A percentile compares a stretch with the other conserved stretches of the same genome.
Conservation (phyloP, 2,888 invertebrate species). For the Serrognathus titanus region DNA sequence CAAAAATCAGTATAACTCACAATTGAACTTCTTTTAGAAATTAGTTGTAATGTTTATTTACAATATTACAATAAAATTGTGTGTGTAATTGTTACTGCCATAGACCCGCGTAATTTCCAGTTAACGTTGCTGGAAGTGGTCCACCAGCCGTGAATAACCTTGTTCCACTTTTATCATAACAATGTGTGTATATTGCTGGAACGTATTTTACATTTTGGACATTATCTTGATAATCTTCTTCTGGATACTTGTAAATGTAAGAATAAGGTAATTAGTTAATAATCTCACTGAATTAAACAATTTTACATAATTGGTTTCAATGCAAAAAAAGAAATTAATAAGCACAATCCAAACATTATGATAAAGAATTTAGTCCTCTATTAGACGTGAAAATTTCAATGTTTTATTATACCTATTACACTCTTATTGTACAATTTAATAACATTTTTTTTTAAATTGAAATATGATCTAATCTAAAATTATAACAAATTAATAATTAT, state of each 20-base stretch:
- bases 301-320: no score
- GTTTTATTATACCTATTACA: not conserved
- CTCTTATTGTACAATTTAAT: not conserved
- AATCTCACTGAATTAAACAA: not conserved
- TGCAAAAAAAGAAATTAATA: no score
- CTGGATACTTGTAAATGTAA: constrained; percentile 64
- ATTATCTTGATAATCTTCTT: constrained; percentile 79
- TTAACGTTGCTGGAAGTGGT: constrained; percentile 84
- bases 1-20: constrained; percentile 7
- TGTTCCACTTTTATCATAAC: constrained; percentile 89
- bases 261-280: not conserved
- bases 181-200: constrained; percentile 94
- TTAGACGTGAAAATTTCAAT: not conserved
- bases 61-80: not conserved
- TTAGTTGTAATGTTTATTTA: not conserved
- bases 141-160: constrained; percentile 93
- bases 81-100: constrained; percentile 69
- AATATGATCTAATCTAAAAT: not conserved
- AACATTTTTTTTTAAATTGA: not conserved
- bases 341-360: no score
- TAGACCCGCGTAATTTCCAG: constrained; percentile 92
- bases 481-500: not conserved
- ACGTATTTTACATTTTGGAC: constrained; percentile 84
- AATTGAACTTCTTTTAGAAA: not conserved
- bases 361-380: not conserved